Evolutionary conservation across 2,113 vertebrate species (phyloP).

Genomic region (Ammodytes dubius): DNA sequence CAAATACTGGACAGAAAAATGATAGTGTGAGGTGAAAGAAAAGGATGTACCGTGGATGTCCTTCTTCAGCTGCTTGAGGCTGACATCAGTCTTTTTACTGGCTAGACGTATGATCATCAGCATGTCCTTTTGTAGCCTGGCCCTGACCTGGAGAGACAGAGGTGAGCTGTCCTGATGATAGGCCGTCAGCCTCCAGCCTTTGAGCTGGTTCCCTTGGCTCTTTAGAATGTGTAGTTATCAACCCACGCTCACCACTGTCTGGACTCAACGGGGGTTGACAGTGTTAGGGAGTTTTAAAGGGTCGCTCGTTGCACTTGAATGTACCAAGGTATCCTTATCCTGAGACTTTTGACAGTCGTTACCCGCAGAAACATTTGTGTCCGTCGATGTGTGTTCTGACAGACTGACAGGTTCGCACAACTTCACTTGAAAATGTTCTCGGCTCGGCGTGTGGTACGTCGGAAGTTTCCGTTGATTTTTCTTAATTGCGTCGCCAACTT

Average conservation of each 20-base stretch:
- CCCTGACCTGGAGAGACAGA: background rate
- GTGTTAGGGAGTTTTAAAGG: background rate
- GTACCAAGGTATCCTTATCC: background rate
- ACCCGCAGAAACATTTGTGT: background rate
- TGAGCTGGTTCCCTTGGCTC: background rate
- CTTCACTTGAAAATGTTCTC: background rate
- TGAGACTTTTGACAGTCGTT: background rate
- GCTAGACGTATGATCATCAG: background rate
- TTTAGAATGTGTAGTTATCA: background rate
- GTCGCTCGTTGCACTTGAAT: background rate
- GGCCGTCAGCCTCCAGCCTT: background rate
- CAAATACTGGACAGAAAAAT: background rate
- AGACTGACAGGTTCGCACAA: background rate
- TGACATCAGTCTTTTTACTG: conserved; percentile 1
- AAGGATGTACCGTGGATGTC: conserved; percentile 57
- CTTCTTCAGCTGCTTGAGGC: conserved; percentile 2
- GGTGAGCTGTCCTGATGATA: conserved; percentile 7
- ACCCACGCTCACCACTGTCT: background rate
- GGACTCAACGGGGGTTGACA: background rate
- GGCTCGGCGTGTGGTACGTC: background rate
- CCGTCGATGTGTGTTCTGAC: background rate
- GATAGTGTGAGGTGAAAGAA: background rate
- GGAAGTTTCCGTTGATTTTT: conserved; percentile 5
- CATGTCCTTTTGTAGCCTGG: background rate
- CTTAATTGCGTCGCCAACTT: conserved; percentile 1